Base-by-base conservation (phyloP, 1,140 invertebrate genomes). In the Panagrolaimus sp. region DNA sequence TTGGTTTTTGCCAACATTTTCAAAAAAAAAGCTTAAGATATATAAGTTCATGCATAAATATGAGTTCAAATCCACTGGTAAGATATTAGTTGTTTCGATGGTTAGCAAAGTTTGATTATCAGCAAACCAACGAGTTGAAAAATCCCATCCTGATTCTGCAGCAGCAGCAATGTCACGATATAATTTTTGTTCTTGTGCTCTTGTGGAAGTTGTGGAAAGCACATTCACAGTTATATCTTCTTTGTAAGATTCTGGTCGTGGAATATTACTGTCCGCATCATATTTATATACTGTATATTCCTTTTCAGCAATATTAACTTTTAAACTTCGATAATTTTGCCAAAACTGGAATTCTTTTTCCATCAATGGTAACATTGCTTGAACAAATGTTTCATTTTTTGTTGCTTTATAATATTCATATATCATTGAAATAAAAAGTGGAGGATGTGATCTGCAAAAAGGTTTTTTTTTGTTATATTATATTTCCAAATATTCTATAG, bases 371-470 rank as follows among this genome's bases (percentile, higher is more conserved):
- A 82, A 44, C 66, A 71, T 69, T 16, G 72, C 64, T 9, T 38
- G 65, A 1, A 87, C 80, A 84, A 92, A 93, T 0, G 87, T 81
- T 5, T 85, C 78, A 80, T 96, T 91, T 0, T 88, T 85, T 0
- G 89, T 91, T 27, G 70, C 73, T 53, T 90, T 87, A 38, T 90
- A 84, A 78, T 93, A 92, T 20, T 88, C 85, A 71, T 92, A 88
- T 1, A 93, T 88, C 91, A 94, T 95, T 0, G 89, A 0, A 89
- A 84, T 89, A 9, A 94, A 83, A 45, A 93, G 86, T 0, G 92
- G 92, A 0, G 91, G 91, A 74, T 94, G 92, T 0, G 91, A 91
- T 80, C 90, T 86, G 1, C 31, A 38, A 1, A 13, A 42, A 63
- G n/a, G 25, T n/a, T n/a, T n/a, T n/a, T n/a, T n/a, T n/a, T n/a